A percentile compares a stretch with the other conserved stretches of the same genome.
Evolutionary conservation across 1,140 invertebrate species (phyloP).

Genomic region (Elymnias hypermnestra): DNA sequence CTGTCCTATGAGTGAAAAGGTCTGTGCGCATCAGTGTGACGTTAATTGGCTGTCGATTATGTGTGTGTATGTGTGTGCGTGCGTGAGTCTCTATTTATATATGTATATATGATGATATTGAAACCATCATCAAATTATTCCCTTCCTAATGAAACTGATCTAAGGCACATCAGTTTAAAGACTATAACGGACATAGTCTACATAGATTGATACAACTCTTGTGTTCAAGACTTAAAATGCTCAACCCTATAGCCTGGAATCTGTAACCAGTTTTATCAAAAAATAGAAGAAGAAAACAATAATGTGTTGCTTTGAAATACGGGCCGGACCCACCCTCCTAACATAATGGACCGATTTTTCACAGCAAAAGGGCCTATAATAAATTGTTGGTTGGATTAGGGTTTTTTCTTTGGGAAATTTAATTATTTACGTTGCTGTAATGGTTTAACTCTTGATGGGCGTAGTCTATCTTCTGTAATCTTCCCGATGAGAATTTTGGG

Average conservation of each 20-base stretch:
- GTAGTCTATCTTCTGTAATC: slow-evolving; percentile 23
- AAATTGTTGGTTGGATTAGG: slow-evolving; percentile 51
- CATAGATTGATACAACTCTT: background rate
- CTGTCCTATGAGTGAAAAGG: no score
- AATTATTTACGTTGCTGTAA: slow-evolving; percentile 37
- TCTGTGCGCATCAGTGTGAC: no score
- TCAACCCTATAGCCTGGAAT: no score
- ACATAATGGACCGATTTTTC: slow-evolving; percentile 67
- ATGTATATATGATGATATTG: no score
- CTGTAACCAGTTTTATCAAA: slow-evolving; percentile 47
- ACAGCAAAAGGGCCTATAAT: slow-evolving; percentile 50
- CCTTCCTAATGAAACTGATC: no score
- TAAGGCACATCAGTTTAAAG: no score
- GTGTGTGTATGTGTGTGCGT: no score
- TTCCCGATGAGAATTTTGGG: slow-evolving; percentile 5
- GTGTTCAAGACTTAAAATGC: no score
- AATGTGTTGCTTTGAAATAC: slow-evolving; percentile 72
- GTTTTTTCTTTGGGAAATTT: slow-evolving; percentile 41
- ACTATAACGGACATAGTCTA: background rate
- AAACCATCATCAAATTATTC: no score
- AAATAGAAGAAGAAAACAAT: slow-evolving; percentile 65
- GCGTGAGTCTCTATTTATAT: no score
- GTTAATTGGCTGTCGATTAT: no score
- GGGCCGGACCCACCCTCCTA: slow-evolving; percentile 39
- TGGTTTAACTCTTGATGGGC: slow-evolving; percentile 28